phyloP scores from a whole-genome alignment of 2,797 vertebrate species.

The Cottoperca gobio region DNA sequence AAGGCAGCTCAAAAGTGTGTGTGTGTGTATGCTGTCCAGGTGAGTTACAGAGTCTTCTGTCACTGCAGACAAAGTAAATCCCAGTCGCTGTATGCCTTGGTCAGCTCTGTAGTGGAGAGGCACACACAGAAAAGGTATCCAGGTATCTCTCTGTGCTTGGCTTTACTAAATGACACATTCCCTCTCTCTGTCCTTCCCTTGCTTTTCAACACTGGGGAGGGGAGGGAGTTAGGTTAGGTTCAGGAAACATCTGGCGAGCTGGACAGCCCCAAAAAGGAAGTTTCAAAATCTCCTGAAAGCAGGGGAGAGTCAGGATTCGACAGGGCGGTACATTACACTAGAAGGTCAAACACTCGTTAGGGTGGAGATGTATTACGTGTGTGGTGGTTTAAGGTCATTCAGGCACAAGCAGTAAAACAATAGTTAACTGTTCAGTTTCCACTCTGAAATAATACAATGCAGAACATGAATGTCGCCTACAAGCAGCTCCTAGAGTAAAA shows the following conservation, averaged over 20 bases:
- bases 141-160: constrained; percentile 51
- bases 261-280: constrained; percentile 89
- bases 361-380: constrained; percentile 46
- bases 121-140: constrained; percentile 22
- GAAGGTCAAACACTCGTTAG: constrained; percentile 68
- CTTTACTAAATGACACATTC: constrained; percentile 48
- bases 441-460: constrained; percentile 10
- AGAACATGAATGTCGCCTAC: neutral
- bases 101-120: constrained; percentile 25
- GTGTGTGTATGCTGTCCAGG: constrained; percentile 6
- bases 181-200: constrained; percentile 47
- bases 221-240: constrained; percentile 72
- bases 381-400: constrained; percentile 30
- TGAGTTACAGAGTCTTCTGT: constrained; percentile 33
- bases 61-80: constrained; percentile 37
- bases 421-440: constrained; percentile 3
- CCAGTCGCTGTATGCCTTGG: constrained; percentile 3
- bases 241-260: constrained; percentile 96
- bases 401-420: constrained; percentile 2
- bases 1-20: constrained; percentile 19
- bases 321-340: constrained; percentile 49
- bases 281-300: constrained; percentile 88
- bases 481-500: neutral
- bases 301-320: constrained; percentile 79
- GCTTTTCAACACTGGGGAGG: constrained; percentile 62